These are phyloP conservation scores for Brachypodius melanocephalos DNA, from an alignment of 2,113 vertebrate species.

Conservation along the genomic window DNA sequence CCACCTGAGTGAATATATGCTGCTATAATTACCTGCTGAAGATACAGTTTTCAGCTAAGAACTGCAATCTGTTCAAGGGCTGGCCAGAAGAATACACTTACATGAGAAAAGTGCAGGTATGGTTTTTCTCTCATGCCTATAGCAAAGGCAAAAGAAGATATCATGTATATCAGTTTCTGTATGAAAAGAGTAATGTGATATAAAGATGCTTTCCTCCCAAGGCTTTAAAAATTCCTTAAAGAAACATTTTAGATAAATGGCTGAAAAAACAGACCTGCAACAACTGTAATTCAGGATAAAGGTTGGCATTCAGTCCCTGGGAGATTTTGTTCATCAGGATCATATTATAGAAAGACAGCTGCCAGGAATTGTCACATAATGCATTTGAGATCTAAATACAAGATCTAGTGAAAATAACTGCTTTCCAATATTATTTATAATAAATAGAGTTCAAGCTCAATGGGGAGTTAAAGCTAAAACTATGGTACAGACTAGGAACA, in stretches of 20 bases:
- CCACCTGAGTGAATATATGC: neutral
- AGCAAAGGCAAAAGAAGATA: neutral
- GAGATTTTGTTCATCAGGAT: neutral
- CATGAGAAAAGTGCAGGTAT: neutral
- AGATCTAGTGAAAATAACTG: neutral
- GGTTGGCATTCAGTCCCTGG: neutral
- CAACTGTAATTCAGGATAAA: neutral
- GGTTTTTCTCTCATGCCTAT: neutral
- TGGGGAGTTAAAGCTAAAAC: neutral
- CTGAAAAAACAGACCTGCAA: neutral
- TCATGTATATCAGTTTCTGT: neutral
- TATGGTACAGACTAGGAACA: neutral
- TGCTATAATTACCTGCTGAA: neutral
- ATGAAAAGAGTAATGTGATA: neutral
- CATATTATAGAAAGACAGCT: neutral
- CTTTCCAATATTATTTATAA: neutral
- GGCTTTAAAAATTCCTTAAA: neutral
- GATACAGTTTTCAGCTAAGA: neutral
- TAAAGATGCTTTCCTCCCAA: neutral
- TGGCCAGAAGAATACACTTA: neutral
- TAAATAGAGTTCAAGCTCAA: neutral
- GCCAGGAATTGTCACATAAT: neutral
- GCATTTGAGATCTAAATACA: neutral
- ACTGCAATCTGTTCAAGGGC: neutral
- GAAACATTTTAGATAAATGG: neutral